phyloP scores from a whole-genome alignment of 2,888 invertebrate genomes.

The Tachina fera region DNA sequence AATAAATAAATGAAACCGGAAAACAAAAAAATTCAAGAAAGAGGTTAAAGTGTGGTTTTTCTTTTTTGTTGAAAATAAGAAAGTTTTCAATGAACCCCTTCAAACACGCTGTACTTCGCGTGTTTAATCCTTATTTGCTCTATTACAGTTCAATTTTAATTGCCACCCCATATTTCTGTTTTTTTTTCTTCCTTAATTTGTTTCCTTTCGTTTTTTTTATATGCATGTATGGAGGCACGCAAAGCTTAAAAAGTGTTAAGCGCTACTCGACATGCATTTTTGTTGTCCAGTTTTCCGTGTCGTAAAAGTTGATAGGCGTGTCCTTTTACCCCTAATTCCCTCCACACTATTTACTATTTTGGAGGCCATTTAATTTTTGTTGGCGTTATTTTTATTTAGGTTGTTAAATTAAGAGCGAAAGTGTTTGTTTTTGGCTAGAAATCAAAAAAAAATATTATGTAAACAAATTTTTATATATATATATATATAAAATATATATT shows the following conservation, averaged over 20 bases:
- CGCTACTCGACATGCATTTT: slow-evolving; percentile 56
- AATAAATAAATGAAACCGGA: neutral
- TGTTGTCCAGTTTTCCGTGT: slow-evolving; percentile 37
- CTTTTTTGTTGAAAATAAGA: neutral
- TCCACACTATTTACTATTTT: neutral
- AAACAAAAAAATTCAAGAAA: slow-evolving; percentile 28
- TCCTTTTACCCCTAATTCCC: slow-evolving; percentile 22
- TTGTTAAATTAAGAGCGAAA: slow-evolving; percentile 16
- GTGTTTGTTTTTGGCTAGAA: neutral
- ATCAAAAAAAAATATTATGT: too few species aligned
- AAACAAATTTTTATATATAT: too few species aligned
- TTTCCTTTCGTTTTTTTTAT: slow-evolving; percentile 10
- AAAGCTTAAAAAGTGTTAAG: slow-evolving; percentile 66
- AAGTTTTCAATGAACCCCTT: slow-evolving; percentile 63
- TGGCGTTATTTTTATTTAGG: slow-evolving; percentile 9
- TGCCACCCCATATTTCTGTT: slow-evolving; percentile 56
- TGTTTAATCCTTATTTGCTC: slow-evolving; percentile 60
- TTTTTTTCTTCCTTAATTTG: slow-evolving; percentile 16
- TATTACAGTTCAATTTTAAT: slow-evolving; percentile 67
- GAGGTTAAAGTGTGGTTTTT: slow-evolving; percentile 54
- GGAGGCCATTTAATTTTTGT: neutral
- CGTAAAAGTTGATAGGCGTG: slow-evolving; percentile 63
- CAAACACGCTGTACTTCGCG: slow-evolving; percentile 61
- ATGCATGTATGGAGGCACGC: slow-evolving; percentile 50
- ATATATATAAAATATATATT: too few species aligned